Evolutionary conservation across 2,113 vertebrate genomes (phyloP).

Genomic region (Plectropomus leopardus): DNA sequence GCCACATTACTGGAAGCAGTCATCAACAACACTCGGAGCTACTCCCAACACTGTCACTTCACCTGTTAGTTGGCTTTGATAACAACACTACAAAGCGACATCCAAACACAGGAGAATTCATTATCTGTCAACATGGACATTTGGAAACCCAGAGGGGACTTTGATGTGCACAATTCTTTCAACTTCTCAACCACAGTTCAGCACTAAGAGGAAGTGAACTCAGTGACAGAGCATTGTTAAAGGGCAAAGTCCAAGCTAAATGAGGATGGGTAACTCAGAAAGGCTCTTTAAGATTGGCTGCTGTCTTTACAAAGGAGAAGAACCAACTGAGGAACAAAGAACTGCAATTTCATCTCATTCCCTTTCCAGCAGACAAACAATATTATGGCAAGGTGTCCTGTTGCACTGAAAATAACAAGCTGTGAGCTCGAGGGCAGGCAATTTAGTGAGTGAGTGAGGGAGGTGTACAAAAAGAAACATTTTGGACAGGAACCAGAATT

Average conservation of each 20-base stretch:
- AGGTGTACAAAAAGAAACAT: slow-evolving; percentile 27
- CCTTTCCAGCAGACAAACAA: slow-evolving; percentile 42
- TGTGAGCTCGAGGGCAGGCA: slow-evolving; percentile 12
- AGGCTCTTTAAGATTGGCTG: slow-evolving; percentile 1
- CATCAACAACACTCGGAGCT: slow-evolving; percentile 14
- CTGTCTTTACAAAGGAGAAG: slow-evolving; percentile 32
- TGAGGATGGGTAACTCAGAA: slow-evolving; percentile 22
- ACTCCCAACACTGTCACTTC: background rate
- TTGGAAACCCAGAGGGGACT: background rate
- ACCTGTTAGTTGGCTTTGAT: background rate
- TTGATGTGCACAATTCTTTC: background rate
- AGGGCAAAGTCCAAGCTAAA: slow-evolving; percentile 17
- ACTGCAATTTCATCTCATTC: slow-evolving; percentile 40
- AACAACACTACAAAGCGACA: background rate
- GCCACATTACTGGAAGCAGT: slow-evolving; percentile 20
- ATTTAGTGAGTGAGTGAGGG: slow-evolving; percentile 23
- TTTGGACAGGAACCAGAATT: background rate
- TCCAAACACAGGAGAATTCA: background rate
- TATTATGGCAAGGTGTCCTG: background rate
- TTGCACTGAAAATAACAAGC: slow-evolving; percentile 25
- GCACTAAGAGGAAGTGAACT: slow-evolving; percentile 7
- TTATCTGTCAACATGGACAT: no score
- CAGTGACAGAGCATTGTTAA: background rate
- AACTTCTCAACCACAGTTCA: slow-evolving; percentile 9
- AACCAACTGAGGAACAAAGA: slow-evolving; percentile 34